phyloP scores from a whole-genome alignment of 2,888 invertebrate species.

The Sphaerophoria taeniata region DNA sequence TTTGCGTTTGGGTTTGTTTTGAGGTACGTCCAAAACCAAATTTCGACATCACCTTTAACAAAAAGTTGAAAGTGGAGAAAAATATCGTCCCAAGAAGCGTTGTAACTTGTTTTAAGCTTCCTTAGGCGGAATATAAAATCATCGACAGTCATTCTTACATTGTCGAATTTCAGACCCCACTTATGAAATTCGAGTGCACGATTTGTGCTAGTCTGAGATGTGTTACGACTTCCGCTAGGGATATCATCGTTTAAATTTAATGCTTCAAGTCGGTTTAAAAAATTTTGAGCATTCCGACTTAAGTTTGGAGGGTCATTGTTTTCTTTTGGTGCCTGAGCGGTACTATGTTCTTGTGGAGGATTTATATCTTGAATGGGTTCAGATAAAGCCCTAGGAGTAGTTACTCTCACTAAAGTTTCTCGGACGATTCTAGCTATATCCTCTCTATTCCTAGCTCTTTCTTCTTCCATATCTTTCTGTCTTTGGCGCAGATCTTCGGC shows the following conservation, averaged over 20 bases:
- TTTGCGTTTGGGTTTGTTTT: slow-evolving; percentile 15
- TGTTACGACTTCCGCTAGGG: background rate
- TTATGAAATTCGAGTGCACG: slow-evolving; percentile 3
- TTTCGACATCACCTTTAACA: background rate
- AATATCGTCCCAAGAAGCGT: slow-evolving; percentile 14
- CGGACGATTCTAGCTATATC: background rate
- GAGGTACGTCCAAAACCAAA: slow-evolving; percentile 14
- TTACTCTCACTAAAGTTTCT: background rate
- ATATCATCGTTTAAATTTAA: background rate
- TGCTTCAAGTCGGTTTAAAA: background rate
- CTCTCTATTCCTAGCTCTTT: background rate
- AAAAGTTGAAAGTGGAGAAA: slow-evolving; percentile 14
- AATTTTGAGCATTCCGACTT: slow-evolving; percentile 1
- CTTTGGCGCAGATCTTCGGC: background rate
- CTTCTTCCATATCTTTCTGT: background rate
- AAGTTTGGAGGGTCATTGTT: background rate
- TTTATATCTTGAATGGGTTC: background rate
- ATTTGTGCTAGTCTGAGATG: background rate
- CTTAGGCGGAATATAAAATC: background rate
- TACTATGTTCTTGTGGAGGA: background rate
- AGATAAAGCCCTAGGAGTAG: background rate
- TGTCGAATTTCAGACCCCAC: slow-evolving; percentile 18
- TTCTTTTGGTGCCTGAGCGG: background rate
- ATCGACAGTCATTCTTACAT: slow-evolving; percentile 3
- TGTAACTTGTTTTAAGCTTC: slow-evolving; percentile 1